Base-by-base conservation (phyloP, 2,797 vertebrate genomes). In the Phrynocephalus vlangalii region DNA sequence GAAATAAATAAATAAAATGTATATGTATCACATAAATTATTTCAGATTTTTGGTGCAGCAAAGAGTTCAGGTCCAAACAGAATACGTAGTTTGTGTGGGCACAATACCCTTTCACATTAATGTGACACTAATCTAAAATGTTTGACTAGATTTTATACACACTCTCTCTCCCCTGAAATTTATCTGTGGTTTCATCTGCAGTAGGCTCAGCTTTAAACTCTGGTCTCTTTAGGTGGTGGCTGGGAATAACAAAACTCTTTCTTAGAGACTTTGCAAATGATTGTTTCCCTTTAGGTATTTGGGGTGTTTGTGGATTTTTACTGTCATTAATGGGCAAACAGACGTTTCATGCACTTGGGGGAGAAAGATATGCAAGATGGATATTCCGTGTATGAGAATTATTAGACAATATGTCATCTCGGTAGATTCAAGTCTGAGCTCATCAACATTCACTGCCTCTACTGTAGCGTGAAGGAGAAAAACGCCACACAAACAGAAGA, bases 1-100 rank as follows among this genome's bases (percentile, higher is more conserved):
- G 96, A 97, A 78, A 96, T 95, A 97, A 97, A 96, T 95, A 97
- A 97, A 97, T 97, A 95, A 96, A 96, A 97, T 97, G 97, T 96
- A 95, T 96, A 96, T 96, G 94, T 96, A 96, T 96, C 94, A 95
- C 94, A 95, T 96, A 95, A 96, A 97, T 96, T 96, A 96, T 96
- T 97, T 97, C 85, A 92, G 92, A 96, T 97, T 96, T 95, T 96
- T 93, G 95, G 95, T 97, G 97, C 96, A 96, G 94, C 92, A 94
- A 95, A 96, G 96, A 96, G 94, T 97, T 96, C 94, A 96, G 95
- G 95, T 96, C 93, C 90, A 97, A 96, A 97, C 96, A 95, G 96
- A 96, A 96, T 96, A 96, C 95, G 93, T 94, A 96, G 95, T 96
- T 97, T 96, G 92, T 94, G 94, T 95, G 95, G 87, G 91, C 92